phyloP scores from a whole-genome alignment of 2,797 vertebrate species.

The Darevskia mixta region DNA sequence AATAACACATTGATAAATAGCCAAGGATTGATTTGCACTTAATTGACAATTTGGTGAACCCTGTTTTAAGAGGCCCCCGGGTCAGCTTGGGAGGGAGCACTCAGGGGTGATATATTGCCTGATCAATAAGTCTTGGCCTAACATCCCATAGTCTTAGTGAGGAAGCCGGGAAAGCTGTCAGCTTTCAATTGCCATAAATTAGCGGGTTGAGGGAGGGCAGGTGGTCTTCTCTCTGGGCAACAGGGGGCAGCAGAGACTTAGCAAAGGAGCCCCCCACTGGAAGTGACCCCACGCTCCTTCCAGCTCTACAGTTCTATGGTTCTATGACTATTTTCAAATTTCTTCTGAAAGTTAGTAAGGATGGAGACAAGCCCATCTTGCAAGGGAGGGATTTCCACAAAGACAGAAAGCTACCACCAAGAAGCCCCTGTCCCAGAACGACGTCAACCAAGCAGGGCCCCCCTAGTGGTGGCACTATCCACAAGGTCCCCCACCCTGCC shows the following conservation, averaged over 20 bases:
- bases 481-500: no score
- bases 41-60: conserved; percentile 97
- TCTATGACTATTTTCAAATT: no score
- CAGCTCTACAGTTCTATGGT: not conserved
- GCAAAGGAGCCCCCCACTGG: not conserved
- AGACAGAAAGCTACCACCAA: not conserved
- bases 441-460: no score
- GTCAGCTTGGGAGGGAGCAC: conserved; percentile 73
- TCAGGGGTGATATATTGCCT: conserved; percentile 80
- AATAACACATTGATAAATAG: conserved; percentile 90
- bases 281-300: not conserved
- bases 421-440: no score
- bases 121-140: conserved; percentile 84
- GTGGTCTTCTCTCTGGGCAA: conserved; percentile 52
- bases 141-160: conserved; percentile 80
- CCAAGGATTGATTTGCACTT: conserved; percentile 94
- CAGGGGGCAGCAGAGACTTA: conserved; percentile 82
- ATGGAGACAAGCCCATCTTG: not conserved
- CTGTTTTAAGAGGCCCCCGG: conserved; percentile 76
- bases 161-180: conserved; percentile 82
- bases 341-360: no score
- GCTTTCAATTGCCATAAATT: conserved; percentile 63
- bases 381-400: not conserved
- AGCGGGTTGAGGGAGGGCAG: not conserved
- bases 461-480: no score